A percentile compares a stretch with the other conserved stretches of the same genome.
phyloP scores from a whole-genome alignment of 2,888 invertebrate genomes.

The Amiota minor region DNA sequence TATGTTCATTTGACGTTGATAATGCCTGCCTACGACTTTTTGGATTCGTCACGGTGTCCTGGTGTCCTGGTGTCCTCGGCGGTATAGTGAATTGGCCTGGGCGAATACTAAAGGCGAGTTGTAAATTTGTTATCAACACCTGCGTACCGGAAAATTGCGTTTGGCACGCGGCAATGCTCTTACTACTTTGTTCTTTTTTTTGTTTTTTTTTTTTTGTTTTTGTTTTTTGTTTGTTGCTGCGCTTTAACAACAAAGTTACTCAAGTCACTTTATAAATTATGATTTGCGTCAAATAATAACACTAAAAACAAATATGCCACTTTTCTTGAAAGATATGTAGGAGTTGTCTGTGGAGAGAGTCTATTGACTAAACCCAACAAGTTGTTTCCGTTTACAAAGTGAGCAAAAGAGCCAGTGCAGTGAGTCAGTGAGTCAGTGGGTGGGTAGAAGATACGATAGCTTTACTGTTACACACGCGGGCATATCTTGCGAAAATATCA shows the following conservation, averaged over 20 bases:
- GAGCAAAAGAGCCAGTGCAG: no score
- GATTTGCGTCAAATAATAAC: slow-evolving; percentile 48
- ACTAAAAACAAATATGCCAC: slow-evolving; percentile 31
- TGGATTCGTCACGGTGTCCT: neutral
- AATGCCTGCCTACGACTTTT: neutral
- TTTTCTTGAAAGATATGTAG: no score
- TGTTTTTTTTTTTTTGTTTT: neutral
- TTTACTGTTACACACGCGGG: slow-evolving; percentile 22
- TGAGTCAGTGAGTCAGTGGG: neutral
- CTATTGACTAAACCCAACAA: slow-evolving; percentile 48
- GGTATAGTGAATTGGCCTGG: neutral
- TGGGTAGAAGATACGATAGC: neutral
- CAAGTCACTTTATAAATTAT: slow-evolving; percentile 60
- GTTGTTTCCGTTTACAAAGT: slow-evolving; percentile 42
- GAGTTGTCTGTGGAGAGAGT: no score
- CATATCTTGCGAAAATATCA: slow-evolving; percentile 64
- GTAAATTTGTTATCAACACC: slow-evolving; percentile 26
- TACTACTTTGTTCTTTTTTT: neutral
- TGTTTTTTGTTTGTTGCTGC: slow-evolving; percentile 17
- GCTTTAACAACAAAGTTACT: slow-evolving; percentile 35
- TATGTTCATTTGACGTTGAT: slow-evolving; percentile 12
- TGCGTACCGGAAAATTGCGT: slow-evolving; percentile 22
- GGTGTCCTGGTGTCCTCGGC: no score
- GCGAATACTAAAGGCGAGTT: neutral
- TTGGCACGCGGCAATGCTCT: slow-evolving; percentile 17